Percentiles rank a stretch among this genome's conserved stretches.
phyloP scores from a whole-genome alignment of 2,888 invertebrate species.

The Neuroscelio doddi region DNA sequence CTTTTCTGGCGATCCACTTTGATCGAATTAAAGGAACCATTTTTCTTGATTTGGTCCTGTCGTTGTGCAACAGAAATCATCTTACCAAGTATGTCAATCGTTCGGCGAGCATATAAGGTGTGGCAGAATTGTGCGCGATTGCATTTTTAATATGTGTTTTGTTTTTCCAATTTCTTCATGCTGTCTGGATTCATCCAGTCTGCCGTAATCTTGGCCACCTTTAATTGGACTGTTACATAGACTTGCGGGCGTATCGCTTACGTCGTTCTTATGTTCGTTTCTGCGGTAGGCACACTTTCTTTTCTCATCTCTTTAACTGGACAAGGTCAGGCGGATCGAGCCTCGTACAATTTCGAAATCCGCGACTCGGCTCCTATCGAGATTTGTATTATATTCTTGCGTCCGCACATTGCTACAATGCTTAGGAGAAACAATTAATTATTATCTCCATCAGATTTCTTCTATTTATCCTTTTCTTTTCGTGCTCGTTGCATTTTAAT shows the following conservation, averaged over 20 bases:
- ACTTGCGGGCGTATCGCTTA: constrained; percentile 9
- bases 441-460: constrained; percentile 6
- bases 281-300: constrained; percentile 11
- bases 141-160: constrained; percentile 10
- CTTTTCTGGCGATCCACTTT: constrained; percentile 11
- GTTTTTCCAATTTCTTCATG: constrained; percentile 4
- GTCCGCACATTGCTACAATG: neutral
- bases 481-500: neutral
- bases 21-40: constrained; percentile 4
- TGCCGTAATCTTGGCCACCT: constrained; percentile 1
- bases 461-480: neutral
- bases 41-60: constrained; percentile 8
- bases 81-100: neutral
- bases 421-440: constrained; percentile 4
- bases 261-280: neutral
- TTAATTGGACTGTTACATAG: constrained; percentile 4
- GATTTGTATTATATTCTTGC: constrained; percentile 1
- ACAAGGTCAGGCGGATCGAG: constrained; percentile 14
- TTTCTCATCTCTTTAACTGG: constrained; percentile 7
- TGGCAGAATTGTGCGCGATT: constrained; percentile 7
- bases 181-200: neutral
- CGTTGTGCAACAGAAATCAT: constrained; percentile 8
- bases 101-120: constrained; percentile 10
- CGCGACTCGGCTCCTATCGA: constrained; percentile 12
- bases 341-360: constrained; percentile 14